Base-by-base conservation (phyloP, 2,797 vertebrate species). In the Alectoris magna region DNA sequence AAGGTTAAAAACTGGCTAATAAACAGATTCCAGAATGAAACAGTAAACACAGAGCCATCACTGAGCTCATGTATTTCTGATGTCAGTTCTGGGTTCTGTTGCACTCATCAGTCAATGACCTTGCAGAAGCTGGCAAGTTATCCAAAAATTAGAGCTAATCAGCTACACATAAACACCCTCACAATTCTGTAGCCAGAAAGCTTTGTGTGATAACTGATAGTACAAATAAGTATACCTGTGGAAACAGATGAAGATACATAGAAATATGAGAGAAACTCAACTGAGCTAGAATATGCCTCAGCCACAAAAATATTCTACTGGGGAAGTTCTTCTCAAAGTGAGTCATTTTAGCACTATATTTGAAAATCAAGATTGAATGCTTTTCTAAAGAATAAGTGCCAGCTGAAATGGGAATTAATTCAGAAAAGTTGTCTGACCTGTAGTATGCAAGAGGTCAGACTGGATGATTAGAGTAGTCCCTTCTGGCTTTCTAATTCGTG, bases 371-470 rank as follows among this genome's bases (percentile, higher is more conserved):
- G 62, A 86, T 48, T 2, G 0, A 83, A 94, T n/a, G 5, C 14
- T 26, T 80, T 89, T 68, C 66, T 71, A 27, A 82, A 89, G 89
- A 43, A 27, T 74, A 64, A 91, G 38, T 44, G 17, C 26, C 49
- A 81, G 23, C 41, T 87, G 48, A 85, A 59, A 86, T 36, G 43
- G 34, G 18, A 95, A 94, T 87, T 83, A 83, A 80, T 91, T 88
- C 70, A 81, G 63, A 78, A 81, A 87, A 70, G 59, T 88, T 1
- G 1, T 60, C n/a, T 73, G 87, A 70, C 1, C 3, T 67, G 14
- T 36, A 49, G 22, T 38, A 83, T n/a, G 56, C n/a, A 67, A 73
- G 85, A 88, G 76, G 76, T 90, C 80, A 87, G 14, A 78, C 15
- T 58, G 21, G 21, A 72, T 76, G 27, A 63, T 78, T 78, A 51